Conservation (phyloP, 2,797 vertebrate species). For the Coilia nasus region DNA sequence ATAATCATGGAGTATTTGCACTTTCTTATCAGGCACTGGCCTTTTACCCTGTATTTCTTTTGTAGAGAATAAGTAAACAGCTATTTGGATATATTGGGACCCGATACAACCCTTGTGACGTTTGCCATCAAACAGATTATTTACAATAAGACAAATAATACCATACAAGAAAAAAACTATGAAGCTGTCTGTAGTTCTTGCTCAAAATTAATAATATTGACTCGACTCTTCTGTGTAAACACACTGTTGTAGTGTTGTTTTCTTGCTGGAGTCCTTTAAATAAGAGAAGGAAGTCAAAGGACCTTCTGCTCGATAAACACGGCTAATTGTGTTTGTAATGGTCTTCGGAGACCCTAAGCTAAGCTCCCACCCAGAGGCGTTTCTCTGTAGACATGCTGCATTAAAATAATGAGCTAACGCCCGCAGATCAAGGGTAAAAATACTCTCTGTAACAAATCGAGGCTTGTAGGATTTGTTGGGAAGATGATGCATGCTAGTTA, state of each 20-base stretch:
- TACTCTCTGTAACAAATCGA: constrained; percentile 15
- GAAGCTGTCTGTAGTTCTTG: background rate
- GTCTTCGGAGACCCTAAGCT: constrained; percentile 34
- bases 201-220: background rate
- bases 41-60: too few species aligned
- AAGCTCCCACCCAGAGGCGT: constrained; percentile 18
- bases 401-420: constrained; percentile 36
- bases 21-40: too few species aligned
- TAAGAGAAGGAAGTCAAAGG: constrained; percentile 2
- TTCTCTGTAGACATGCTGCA: constrained; percentile 30
- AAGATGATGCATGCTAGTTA: background rate
- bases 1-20: background rate
- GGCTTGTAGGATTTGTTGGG: background rate
- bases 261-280: constrained; percentile 4
- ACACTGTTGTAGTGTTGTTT: background rate
- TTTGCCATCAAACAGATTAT: background rate
- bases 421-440: constrained; percentile 24
- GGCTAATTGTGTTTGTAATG: constrained; percentile 46
- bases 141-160: background rate
- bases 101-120: background rate
- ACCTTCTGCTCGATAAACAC: constrained; percentile 43
- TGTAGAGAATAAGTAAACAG: background rate
- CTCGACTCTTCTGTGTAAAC: background rate
- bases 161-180: background rate
- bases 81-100: background rate